Percentiles rank a stretch among this genome's conserved stretches.
Conservation (phyloP, 37 sponge, comb jelly and placozoan species). For the Ephydatia muelleri region DNA sequence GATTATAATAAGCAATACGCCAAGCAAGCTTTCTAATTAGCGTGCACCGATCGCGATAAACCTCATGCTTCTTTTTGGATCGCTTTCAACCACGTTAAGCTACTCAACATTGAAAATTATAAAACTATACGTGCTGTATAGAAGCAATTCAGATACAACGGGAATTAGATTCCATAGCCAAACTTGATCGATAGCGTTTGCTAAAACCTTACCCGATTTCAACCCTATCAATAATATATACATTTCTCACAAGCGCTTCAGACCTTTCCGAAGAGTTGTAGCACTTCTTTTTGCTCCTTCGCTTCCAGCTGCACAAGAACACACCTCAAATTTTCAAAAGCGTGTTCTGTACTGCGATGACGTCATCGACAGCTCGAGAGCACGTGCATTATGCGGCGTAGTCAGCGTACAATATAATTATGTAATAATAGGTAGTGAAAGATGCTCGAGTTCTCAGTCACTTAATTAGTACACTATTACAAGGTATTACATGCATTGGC, state of each 20-base stretch:
- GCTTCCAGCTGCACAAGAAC: neutral
- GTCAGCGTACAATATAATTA: no score
- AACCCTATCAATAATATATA: no score
- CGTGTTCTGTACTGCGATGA: neutral
- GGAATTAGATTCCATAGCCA: neutral
- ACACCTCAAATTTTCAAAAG: neutral
- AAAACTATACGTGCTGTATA: neutral
- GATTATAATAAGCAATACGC: no score
- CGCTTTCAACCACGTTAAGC: neutral
- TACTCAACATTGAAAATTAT: neutral
- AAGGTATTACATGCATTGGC: no score
- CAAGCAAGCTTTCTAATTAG: neutral
- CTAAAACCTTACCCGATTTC: neutral
- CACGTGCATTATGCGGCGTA: neutral
- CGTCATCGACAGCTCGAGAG: neutral
- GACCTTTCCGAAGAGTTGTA: neutral
- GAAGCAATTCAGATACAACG: neutral
- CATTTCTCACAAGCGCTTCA: neutral
- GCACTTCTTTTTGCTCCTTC: neutral
- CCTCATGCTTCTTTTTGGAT: neutral
- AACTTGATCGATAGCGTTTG: neutral
- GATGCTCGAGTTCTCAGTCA: no score
- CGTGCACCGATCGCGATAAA: neutral
- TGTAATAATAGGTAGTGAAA: no score
- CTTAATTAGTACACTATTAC: no score